These are phyloP conservation scores for Saxidomus purpurata DNA, from an alignment of 1,140 invertebrate genomes.

Conservation along the genomic window DNA sequence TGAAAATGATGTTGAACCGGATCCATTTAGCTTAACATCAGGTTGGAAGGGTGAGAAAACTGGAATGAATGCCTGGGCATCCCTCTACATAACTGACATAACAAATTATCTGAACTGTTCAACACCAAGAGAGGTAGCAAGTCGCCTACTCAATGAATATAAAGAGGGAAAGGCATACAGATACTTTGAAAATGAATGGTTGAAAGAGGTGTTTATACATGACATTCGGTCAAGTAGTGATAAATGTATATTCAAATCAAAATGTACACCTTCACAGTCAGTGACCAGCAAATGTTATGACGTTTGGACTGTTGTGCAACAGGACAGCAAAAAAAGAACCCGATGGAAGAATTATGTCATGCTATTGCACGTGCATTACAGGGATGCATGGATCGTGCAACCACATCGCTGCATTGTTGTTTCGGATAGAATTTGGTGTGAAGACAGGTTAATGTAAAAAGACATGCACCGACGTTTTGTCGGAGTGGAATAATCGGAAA, in stretches of 20 bases:
- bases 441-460: not conserved
- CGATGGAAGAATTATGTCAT: constrained; percentile 39
- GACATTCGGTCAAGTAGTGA: not conserved
- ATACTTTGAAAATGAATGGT: constrained; percentile 57
- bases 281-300: constrained; percentile 45
- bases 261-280: constrained; percentile 55
- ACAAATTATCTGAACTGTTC: not conserved
- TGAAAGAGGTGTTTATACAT: constrained; percentile 53
- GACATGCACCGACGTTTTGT: constrained; percentile 19
- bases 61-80: constrained; percentile 6
- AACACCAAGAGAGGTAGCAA: not conserved
- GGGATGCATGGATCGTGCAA: constrained; percentile 52
- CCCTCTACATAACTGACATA: constrained; percentile 52
- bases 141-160: constrained; percentile 45
- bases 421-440: constrained; percentile 47
- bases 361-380: constrained; percentile 56
- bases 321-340: not conserved
- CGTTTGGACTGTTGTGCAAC: constrained; percentile 44
- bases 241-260: constrained; percentile 57
- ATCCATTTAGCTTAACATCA: not conserved
- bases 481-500: constrained; percentile 42
- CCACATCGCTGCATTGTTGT: constrained; percentile 52
- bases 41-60: constrained; percentile 54
- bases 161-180: constrained; percentile 63
- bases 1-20: constrained; percentile 9